Evolutionary conservation across 1,140 invertebrate species (phyloP), one percentile per base, ranked within the genome.

Genomic region (Neotoxoptera formosana): DNA sequence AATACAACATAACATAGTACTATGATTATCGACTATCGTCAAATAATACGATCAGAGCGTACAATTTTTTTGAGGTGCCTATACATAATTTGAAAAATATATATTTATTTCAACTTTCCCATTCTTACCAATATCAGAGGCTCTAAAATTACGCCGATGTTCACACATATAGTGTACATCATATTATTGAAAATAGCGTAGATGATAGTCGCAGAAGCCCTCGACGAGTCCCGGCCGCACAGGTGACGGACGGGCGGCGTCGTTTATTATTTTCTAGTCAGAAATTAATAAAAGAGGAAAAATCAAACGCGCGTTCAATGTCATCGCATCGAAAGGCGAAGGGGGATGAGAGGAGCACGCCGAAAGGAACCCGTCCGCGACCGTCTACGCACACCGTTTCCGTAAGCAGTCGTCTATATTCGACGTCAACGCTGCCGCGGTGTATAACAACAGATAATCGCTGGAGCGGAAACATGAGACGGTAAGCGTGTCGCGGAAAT

Each of bases 381-480:
- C 48, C 23, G 51, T 36, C 21, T 53, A 36, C 48, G 9, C 1
- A 14, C 30, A 25, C 87, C 17, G 48, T 53, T 53, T 56, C 34
- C 14, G 48, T 56, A 14, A 23, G 11, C 47, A 53, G 47, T 23
- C 23, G 20, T 90, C n/a, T 7, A n/a, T 45, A n/a, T 36, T 90
- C 34, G 14, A 9, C 2, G 36, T 20, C 9, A 60, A 41, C 9
- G 34, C 23, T 56, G 88, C n/a, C 4, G 34, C 89, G 41, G 34
- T 56, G 41, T 90, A n/a, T n/a, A 67, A 90, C 89, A 67, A 90
- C 89, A 30, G 25, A 67, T 90, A 67, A 90, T 25, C 25, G 25
- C 45, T 60, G 53, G 25, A 45, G 53, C 36, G 36, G 53, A 90
- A 67, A 90, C 56, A 6, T 17, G 41, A 4, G 60, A 14, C n/a